These are phyloP conservation scores for Sus cebifrons DNA, from an alignment of 2,797 vertebrate genomes.

Conservation along the genomic window DNA sequence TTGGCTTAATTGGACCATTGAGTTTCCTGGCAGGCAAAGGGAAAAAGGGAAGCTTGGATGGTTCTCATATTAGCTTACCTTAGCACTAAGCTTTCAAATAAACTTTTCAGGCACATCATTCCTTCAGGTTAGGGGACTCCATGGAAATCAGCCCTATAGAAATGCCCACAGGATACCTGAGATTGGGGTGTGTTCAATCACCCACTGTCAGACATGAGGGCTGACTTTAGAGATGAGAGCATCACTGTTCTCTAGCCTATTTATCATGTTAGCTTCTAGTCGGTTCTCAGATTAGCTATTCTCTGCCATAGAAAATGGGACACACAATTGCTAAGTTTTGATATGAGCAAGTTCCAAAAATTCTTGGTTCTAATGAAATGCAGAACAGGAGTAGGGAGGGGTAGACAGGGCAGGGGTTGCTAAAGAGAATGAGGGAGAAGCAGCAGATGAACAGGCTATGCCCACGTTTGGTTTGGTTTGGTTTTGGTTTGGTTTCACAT, in stretches of 20 bases:
- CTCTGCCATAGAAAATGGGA: neutral
- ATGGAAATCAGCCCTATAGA: neutral
- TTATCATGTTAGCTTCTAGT: neutral
- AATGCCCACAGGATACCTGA: neutral
- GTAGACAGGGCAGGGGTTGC: neutral
- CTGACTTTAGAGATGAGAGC: neutral
- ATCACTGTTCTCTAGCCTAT: neutral
- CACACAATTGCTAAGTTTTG: neutral
- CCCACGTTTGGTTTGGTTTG: neutral
- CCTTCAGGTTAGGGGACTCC: neutral
- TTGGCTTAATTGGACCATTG: neutral
- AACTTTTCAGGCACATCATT: neutral
- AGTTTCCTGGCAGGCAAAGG: conserved; percentile 62
- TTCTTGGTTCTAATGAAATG: neutral
- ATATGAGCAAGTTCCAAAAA: neutral
- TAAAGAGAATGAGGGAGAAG: neutral
- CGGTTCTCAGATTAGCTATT: neutral
- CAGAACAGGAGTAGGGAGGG: neutral
- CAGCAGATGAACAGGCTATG: neutral
- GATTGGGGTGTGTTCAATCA: neutral
- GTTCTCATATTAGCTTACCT: neutral
- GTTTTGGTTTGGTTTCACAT: no score
- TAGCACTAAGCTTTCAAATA: neutral
- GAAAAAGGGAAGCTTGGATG: conserved; percentile 31
- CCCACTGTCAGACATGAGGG: neutral